A percentile compares a stretch with the other conserved stretches of the same genome.
Evolutionary conservation across 2,113 vertebrate species (phyloP).

Genomic region (Rynchops niger): DNA sequence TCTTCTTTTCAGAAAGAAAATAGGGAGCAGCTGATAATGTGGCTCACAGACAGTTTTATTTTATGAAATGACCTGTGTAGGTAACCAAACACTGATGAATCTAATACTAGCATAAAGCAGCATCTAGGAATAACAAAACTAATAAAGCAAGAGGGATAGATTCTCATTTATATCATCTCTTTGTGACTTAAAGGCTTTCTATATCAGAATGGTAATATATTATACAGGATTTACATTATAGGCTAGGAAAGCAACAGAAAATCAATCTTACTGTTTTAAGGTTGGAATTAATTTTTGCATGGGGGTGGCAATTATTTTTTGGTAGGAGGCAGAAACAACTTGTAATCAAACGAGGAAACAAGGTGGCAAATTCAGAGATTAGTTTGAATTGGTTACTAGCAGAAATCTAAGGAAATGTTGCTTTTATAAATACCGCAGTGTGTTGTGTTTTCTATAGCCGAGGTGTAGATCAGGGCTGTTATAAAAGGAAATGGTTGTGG

Average conservation of each 20-base stretch:
- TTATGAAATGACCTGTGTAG: conserved; percentile 43
- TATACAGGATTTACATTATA: neutral
- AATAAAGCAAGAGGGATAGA: neutral
- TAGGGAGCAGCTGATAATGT: conserved; percentile 23
- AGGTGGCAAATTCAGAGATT: neutral
- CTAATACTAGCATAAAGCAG: conserved; percentile 4
- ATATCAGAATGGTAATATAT: neutral
- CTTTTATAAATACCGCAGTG: neutral
- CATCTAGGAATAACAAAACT: conserved; percentile 11
- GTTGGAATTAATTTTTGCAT: neutral
- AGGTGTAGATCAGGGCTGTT: neutral
- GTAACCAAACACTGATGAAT: conserved; percentile 28
- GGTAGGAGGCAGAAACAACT: neutral
- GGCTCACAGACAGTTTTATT: conserved; percentile 25
- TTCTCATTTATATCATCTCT: neutral
- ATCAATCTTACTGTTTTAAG: neutral
- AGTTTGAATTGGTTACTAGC: neutral
- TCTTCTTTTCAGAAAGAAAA: conserved; percentile 40
- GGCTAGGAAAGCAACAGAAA: neutral
- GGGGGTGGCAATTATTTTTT: neutral
- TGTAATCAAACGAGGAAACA: neutral
- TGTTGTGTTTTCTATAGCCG: neutral
- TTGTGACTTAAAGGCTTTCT: neutral
- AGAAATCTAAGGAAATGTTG: neutral
- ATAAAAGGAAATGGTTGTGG: neutral